A percentile compares a stretch with the other conserved stretches of the same genome.
Conservation (phyloP, 2,113 vertebrate genomes). For the Oncorhynchus mykiss region DNA sequence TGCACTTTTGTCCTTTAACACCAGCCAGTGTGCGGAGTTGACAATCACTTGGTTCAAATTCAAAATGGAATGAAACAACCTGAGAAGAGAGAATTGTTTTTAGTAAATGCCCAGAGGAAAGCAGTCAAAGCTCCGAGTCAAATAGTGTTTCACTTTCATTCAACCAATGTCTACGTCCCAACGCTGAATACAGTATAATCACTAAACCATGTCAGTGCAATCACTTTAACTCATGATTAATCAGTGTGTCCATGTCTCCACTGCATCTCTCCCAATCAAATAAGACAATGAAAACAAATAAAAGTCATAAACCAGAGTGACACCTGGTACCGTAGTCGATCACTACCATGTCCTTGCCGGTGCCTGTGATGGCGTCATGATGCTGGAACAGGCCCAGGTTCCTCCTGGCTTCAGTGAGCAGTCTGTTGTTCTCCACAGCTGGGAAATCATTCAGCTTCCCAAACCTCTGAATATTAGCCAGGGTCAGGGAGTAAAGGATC, state of each 20-base stretch:
- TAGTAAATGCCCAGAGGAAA: background rate
- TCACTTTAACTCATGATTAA: no score
- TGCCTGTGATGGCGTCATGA: slow-evolving; percentile 92
- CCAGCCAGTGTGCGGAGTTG: slow-evolving; percentile 83
- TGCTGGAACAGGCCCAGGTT: slow-evolving; percentile 90
- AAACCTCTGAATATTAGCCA: slow-evolving; percentile 75
- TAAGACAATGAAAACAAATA: background rate
- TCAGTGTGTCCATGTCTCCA: no score
- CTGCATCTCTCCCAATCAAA: background rate
- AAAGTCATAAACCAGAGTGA: slow-evolving; percentile 9
- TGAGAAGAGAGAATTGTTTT: slow-evolving; percentile 56
- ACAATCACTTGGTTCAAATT: slow-evolving; percentile 82
- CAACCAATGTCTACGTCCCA: background rate
- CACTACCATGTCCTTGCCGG: slow-evolving; percentile 85
- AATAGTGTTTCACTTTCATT: background rate
- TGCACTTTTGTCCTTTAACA: slow-evolving; percentile 81
- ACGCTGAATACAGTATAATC: no score
- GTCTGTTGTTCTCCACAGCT: slow-evolving; percentile 72
- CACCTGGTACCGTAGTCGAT: slow-evolving; percentile 93
- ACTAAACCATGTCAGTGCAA: no score
- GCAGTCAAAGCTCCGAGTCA: background rate
- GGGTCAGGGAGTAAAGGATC: slow-evolving; percentile 85
- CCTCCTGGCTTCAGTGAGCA: slow-evolving; percentile 79
- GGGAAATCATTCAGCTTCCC: slow-evolving; percentile 73
- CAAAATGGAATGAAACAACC: slow-evolving; percentile 85